A percentile compares a stretch with the other conserved stretches of the same genome.
phyloP scores from a whole-genome alignment of 2,888 invertebrate species.

The Chloromyia formosa region DNA sequence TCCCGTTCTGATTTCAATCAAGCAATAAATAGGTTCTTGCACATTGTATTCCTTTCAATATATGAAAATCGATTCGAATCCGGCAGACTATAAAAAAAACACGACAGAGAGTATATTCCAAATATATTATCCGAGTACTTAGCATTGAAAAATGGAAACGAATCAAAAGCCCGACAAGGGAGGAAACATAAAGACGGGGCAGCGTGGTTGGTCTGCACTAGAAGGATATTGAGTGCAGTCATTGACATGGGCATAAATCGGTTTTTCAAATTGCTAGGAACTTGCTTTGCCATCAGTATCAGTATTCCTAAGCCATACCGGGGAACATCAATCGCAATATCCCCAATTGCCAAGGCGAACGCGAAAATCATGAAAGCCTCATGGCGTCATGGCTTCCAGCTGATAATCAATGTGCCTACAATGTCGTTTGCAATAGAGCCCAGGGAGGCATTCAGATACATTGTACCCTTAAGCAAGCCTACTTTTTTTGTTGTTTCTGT shows the following conservation, averaged over 20 bases:
- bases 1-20: slow-evolving; percentile 19
- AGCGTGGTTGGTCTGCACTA: neutral
- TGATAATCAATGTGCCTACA: slow-evolving; percentile 24
- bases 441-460: slow-evolving; percentile 40
- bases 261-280: slow-evolving; percentile 36
- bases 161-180: neutral
- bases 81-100: slow-evolving; percentile 4
- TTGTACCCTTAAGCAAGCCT: neutral
- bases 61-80: slow-evolving; percentile 29
- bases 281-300: slow-evolving; percentile 21
- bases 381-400: slow-evolving; percentile 36
- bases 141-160: slow-evolving; percentile 28
- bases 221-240: slow-evolving; percentile 38
- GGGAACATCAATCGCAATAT: slow-evolving; percentile 22
- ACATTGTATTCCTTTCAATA: slow-evolving; percentile 6
- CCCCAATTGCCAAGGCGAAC: neutral
- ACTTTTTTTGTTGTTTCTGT: neutral
- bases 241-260: slow-evolving; percentile 38
- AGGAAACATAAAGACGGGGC: neutral
- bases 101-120: neutral
- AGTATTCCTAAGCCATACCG: slow-evolving; percentile 26
- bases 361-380: neutral
- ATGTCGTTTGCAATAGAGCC: slow-evolving; percentile 33
- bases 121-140: neutral
- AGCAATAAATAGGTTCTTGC: slow-evolving; percentile 17